Evolutionary conservation across 2,888 invertebrate species (phyloP), one percentile per base, ranked within the genome.

Genomic region (Diploptera punctata): DNA sequence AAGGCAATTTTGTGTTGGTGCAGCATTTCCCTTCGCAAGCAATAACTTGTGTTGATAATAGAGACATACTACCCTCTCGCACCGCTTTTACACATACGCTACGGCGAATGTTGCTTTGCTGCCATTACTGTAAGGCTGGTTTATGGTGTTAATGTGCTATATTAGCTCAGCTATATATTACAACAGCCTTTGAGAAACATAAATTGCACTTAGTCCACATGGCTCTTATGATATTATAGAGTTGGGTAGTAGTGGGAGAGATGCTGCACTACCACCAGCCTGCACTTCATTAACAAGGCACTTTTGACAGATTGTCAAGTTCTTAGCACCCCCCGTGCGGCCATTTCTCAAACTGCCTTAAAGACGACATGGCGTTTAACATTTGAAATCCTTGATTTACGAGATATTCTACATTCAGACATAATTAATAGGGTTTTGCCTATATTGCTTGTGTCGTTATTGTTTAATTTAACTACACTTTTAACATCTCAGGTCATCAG

Each of bases 11-110:
- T 62, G 21, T 62, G 62, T 21, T 62, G 43, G 62, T 24, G 62
- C 38, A 43, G 62, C 62, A 62, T 62, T 26, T 21, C 43, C 33
- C 62, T 38, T 33, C 21, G 13, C 18, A 21, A 43, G 68, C 72
- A 72, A 72, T 72, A 72, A 72, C 43, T 72, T 67, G 67, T 33
- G 38, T 57, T 72, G 67, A 72, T 84, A 84, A 84, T 84, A 83
- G 83, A 83, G 83, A 84, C 83, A 82, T 83, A 84, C 83, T 83
- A 83, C 83, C 82, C 81, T 82, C 82, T 82, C 82, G 80, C 81
- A n/a, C 47, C 68, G 61, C 52, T 26, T 81, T 81, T 82, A 80
- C 79, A 79, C 68, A 47, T 61, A 61, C n/a, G n/a, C n/a, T n/a
- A n/a, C 65, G 65, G 69, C 69, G 71, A 72, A 70, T 72, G 79